These are phyloP conservation scores for Meloidogyne hapla DNA, from an alignment of 1,140 invertebrate genomes.

Conservation along the genomic window DNA sequence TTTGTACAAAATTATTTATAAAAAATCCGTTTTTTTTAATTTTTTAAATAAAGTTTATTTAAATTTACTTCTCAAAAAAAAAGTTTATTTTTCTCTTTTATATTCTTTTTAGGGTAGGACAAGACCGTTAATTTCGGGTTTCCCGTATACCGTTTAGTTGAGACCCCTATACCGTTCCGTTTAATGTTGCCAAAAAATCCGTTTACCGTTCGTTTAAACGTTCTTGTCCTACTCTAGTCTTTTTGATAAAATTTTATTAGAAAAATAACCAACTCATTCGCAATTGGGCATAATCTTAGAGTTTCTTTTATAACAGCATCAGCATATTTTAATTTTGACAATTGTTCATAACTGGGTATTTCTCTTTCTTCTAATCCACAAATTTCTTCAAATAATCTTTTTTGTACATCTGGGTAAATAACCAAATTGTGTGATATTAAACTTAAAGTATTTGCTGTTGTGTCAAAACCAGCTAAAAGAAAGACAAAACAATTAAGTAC, in stretches of 20 bases:
- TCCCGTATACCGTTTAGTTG: too few relatives aligned
- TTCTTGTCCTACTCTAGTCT: too few relatives aligned
- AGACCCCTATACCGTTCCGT: too few relatives aligned
- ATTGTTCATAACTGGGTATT: constrained; percentile 43
- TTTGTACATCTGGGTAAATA: constrained; percentile 70
- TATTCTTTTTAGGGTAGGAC: too few relatives aligned
- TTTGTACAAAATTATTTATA: too few relatives aligned
- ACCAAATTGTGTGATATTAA: constrained; percentile 73
- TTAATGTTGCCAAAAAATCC: too few relatives aligned
- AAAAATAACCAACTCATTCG: constrained; percentile 10
- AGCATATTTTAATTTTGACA: constrained; percentile 48
- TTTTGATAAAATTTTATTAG: constrained; percentile 37
- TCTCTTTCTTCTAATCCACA: constrained; percentile 21
- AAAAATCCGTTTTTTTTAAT: too few relatives aligned
- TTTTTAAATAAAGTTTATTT: too few relatives aligned
- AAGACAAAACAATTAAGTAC: constrained; percentile 4
- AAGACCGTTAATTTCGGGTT: too few relatives aligned
- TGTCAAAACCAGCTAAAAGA: constrained; percentile 71
- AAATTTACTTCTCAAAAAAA: too few relatives aligned
- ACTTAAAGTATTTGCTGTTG: constrained; percentile 73
- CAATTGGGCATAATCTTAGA: constrained; percentile 52
- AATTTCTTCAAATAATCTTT: constrained; percentile 67
- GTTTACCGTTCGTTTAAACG: too few relatives aligned
- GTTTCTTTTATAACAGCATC: constrained; percentile 57
- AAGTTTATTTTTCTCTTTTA: too few relatives aligned